Evolutionary conservation across 2,888 invertebrate species (phyloP), one percentile per base, ranked within the genome.

Genomic region (Chrysolina americana): DNA sequence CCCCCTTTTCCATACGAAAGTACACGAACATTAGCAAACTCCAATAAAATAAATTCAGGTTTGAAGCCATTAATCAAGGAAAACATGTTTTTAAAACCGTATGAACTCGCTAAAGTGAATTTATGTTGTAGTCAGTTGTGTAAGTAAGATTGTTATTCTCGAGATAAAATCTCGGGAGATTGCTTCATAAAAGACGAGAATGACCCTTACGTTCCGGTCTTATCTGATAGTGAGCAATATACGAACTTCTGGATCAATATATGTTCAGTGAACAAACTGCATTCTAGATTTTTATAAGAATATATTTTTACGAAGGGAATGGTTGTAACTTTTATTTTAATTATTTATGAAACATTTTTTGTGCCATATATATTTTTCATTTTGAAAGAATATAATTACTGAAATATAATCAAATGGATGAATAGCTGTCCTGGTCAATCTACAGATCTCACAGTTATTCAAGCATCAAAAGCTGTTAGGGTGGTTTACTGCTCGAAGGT

Each of bases 61-160:
- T 68, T 48, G 68, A 68, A 53, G 41, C 41, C 41, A 68, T 68
- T 68, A 17, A 68, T 68, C 68, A 68, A 50, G 53, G 17, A 15
- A 53, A 68, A 68, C 53, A 68, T 68, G 68, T 68, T 68, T 68
- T 68, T 53, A 53, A 66, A 68, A 41, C 53, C 53, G 53, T 53
- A 53, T 68, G 3, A 68, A 68, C 41, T 68, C 68, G 4, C 41
- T 48, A 53, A 36, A n/a, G 53, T 28, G 21, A 50, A 68, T 68
- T 68, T 68, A 68, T 68, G 53, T 53, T 41, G 17, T 23, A 41
- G 6, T 23, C 68, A 19, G 50, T 53, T 41, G n/a, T 68, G 21
- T 59, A 36, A 59, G 59, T 28, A 59, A 59, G 59, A 59, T 15
- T 59, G 59, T 59, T 59, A 59, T 28, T 59, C 28, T 28, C n/a